Conservation (phyloP, 2,888 invertebrate species). For the Atethmia centrago region DNA sequence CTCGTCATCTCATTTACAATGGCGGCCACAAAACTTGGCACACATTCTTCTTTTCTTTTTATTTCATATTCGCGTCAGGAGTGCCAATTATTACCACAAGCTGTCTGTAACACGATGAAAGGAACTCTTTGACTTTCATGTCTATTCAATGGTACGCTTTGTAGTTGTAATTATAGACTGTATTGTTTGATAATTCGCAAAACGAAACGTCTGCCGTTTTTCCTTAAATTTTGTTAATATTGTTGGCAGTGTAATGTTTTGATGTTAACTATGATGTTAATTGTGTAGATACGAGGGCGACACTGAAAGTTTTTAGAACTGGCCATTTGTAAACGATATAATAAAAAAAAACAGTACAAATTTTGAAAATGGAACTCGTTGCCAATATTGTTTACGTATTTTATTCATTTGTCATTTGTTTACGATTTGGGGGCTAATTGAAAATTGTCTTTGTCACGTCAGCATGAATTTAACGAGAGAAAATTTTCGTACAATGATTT, state of each 20-base stretch:
- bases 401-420: no score
- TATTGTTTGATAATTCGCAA: conserved; percentile 51
- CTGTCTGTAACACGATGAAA: conserved; percentile 46
- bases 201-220: conserved; percentile 39
- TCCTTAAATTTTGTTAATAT: conserved; percentile 29
- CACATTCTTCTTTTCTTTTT: conserved; percentile 3
- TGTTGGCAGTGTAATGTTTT: neutral
- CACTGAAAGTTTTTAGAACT: no score
- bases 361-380: no score
- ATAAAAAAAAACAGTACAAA: no score
- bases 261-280: conserved; percentile 13
- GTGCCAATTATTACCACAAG: conserved; percentile 58
- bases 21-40: conserved; percentile 33
- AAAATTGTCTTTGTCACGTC: no score
- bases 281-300: no score
- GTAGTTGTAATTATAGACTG: conserved; percentile 56
- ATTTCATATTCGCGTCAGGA: conserved; percentile 40
- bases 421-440: no score
- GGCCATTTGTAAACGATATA: no score
- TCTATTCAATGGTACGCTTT: conserved; percentile 44
- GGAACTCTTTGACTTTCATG: conserved; percentile 48
- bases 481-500: no score
- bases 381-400: no score
- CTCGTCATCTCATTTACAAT: conserved; percentile 25
- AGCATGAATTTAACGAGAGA: no score